Evolutionary conservation across 2,113 vertebrate species (phyloP), one percentile per base, ranked within the genome.

Genomic region (Coracopsis vasa): DNA sequence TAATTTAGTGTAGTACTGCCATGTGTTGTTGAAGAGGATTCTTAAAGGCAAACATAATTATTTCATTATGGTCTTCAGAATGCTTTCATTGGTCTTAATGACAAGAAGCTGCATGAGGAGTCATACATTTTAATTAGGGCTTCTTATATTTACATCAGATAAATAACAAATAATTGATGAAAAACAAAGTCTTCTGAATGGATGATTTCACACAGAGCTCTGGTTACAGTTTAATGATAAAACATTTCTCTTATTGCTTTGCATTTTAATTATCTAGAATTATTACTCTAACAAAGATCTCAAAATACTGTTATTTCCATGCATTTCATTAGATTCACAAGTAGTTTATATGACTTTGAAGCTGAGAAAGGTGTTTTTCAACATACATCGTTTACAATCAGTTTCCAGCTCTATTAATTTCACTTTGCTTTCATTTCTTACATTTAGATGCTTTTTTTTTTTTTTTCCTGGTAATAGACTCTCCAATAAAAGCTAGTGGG

Each of bases 41-140:
- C 97, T 98, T 98, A 97, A 98, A 98, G 97, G 98, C 97, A 98
- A 98, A 97, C 96, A 95, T 98, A 98, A 98, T 98, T 98, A 98
- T 98, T 98, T 98, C 97, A 98, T 98, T 98, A 98, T 97, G 97
- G 96, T 92, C 97, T 88, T 97, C 97, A 96, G 95, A 98, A 97
- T 95, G 95, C 93, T 95, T 98, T 97, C 94, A 96, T 97, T 98
- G 98, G 94, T 97, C 96, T 98, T 98, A 98, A 98, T 97, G 97
- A 97, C 95, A 97, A 98, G 97, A 97, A 97, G 93, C 97, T 93
- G 87, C 79, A 94, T 97, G 96, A 97, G 95, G 94, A 98, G 91
- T 95, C 96, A 98, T 98, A 96, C 94, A 97, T 98, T 98, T 98
- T 98, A 98, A 98, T 98, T 97, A 98, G 97, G 82, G 88, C 88